Base-by-base conservation (phyloP, 1,140 invertebrate species). In the Calycopis cecrops region DNA sequence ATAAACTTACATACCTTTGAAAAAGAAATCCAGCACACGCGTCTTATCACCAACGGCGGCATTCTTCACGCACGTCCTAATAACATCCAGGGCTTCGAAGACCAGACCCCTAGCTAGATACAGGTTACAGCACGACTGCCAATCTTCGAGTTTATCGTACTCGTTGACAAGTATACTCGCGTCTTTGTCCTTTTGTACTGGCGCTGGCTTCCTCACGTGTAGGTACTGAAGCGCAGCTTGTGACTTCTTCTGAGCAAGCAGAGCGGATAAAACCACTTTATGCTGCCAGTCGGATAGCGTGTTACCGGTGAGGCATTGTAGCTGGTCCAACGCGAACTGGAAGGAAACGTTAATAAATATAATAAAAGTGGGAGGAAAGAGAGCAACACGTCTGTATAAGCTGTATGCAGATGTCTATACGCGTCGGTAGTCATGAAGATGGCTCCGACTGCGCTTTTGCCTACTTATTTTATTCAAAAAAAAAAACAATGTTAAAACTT, bases 301-400 rank as follows among this genome's bases (percentile, higher is more conserved):
- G 56, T 79, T 80, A 55, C 84, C 82, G 0, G 82, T 79, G 10
- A 78, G 65, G 33, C 88, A 87, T 56, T 76, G 74, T 0, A 92
- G 74, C 57, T 90, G 89, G 52, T 89, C 80, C 0, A 91, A 63
- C 0, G 90, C 87, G 53, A 88, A 86, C 89, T 91, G 60, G 9
- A 63, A 66, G 48, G 38, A 6, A 33, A 50, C 9, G 16, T n/a
- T n/a, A n/a, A n/a, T n/a, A n/a, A n/a, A n/a, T n/a, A n/a, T n/a
- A n/a, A n/a, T n/a, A n/a, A n/a, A n/a, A n/a, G n/a, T n/a, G n/a
- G n/a, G n/a, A n/a, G n/a, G n/a, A n/a, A n/a, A n/a, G n/a, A n/a
- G n/a, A n/a, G n/a, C n/a, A n/a, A n/a, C n/a, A n/a, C n/a, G n/a
- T n/a, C n/a, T n/a, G n/a, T n/a, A n/a, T n/a, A n/a, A n/a, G n/a